Evolutionary conservation across 2,113 vertebrate genomes (phyloP).

Genomic region (Mellivora capensis): DNA sequence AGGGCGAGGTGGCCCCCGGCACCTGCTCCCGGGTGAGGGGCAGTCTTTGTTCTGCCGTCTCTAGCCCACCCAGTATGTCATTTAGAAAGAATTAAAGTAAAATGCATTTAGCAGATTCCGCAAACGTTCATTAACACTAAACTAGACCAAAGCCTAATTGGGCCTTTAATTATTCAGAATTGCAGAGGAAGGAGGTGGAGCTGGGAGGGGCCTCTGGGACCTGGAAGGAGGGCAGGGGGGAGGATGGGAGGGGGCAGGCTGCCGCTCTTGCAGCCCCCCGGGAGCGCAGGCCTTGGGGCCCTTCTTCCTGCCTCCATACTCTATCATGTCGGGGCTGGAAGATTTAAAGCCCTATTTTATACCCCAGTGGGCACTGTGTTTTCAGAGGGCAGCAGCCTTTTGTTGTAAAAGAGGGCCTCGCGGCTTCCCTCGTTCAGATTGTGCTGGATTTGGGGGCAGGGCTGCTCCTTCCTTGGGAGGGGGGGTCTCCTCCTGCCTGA

Average conservation of each 20-base stretch:
- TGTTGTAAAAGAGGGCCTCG: background rate
- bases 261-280: too few species aligned
- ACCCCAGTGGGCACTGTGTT: background rate
- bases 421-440: background rate
- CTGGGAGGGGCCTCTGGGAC: background rate
- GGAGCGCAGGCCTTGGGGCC: background rate
- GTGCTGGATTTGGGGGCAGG: background rate
- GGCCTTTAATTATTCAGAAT: constrained; percentile 49
- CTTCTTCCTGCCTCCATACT: background rate
- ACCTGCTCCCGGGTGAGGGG: rapidly evolving
- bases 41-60: background rate
- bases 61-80: background rate
- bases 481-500: background rate
- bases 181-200: background rate
- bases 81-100: background rate
- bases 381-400: background rate
- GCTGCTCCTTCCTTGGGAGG: background rate
- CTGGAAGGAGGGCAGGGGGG: too few species aligned
- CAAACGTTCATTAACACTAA: constrained; percentile 18
- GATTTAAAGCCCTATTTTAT: background rate
- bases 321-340: background rate
- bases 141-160: background rate
- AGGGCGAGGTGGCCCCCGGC: background rate
- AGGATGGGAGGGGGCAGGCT: background rate
- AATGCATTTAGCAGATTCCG: background rate